These are phyloP conservation scores for Entomobrya multifasciata DNA, from an alignment of 2,888 invertebrate genomes.

Conservation along the genomic window DNA sequence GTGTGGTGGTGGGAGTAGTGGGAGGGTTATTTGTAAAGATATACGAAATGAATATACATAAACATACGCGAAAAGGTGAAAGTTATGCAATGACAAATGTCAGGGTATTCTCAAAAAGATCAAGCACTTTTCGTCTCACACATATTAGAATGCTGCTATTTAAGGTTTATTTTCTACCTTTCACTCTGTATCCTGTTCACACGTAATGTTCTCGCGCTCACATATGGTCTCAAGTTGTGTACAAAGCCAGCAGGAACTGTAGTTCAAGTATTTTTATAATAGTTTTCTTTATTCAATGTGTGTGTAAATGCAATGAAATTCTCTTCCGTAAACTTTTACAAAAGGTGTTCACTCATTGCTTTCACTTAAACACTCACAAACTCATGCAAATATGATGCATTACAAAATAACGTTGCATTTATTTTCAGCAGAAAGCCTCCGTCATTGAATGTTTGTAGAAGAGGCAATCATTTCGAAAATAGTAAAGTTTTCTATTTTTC, in stretches of 20 bases:
- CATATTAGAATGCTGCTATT: too few relatives aligned
- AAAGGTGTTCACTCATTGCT: neutral
- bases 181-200: neutral
- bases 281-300: too few relatives aligned
- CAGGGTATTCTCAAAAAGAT: constrained; percentile 63
- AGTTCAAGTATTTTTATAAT: too few relatives aligned
- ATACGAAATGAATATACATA: neutral
- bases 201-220: constrained; percentile 4
- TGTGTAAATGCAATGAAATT: neutral
- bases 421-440: too few relatives aligned
- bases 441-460: too few relatives aligned
- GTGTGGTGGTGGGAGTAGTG: constrained; percentile 15
- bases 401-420: too few relatives aligned
- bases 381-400: too few relatives aligned
- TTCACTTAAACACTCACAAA: too few relatives aligned
- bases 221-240: neutral
- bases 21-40: constrained; percentile 27
- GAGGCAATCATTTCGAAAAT: constrained; percentile 10
- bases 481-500: neutral
- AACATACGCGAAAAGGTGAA: constrained; percentile 19
- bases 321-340: neutral
- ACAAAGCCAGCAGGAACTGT: too few relatives aligned
- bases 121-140: constrained; percentile 24
- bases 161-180: neutral
- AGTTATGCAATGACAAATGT: constrained; percentile 75